Conservation (phyloP, 2,797 vertebrate genomes). For the Vespertilio murinus region DNA sequence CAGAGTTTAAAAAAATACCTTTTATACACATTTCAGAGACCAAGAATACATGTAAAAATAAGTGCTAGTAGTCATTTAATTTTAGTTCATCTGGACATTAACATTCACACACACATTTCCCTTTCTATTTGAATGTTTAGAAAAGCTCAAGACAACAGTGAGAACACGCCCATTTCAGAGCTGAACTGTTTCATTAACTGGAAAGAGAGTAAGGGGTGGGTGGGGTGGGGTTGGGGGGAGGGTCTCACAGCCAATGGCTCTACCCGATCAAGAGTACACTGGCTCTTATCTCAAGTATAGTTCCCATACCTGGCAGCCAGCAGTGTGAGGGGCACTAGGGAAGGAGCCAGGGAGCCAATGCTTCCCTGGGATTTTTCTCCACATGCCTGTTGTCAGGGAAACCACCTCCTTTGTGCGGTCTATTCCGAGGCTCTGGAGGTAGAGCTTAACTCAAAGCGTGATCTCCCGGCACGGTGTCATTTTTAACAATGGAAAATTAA, state of each 20-base stretch:
- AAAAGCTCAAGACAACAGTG: neutral
- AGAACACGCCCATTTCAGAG: neutral
- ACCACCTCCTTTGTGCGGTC: slow-evolving; percentile 42
- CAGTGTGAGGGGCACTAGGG: neutral
- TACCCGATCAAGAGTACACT: neutral
- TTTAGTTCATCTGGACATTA: neutral
- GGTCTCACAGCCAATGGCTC: neutral
- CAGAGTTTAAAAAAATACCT: neutral
- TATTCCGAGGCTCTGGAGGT: slow-evolving; percentile 21
- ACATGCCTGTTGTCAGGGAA: slow-evolving; percentile 68
- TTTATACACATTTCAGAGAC: neutral
- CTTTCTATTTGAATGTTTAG: neutral
- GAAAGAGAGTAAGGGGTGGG: neutral
- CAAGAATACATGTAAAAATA: neutral
- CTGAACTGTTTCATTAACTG: neutral
- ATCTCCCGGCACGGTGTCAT: neutral
- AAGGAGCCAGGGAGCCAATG: slow-evolving; percentile 6
- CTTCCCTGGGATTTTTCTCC: neutral
- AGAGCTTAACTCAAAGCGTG: neutral
- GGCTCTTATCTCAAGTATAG: neutral
- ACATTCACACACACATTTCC: neutral
- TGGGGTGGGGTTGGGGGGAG: fast-evolving
- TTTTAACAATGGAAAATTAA: slow-evolving; percentile 55
- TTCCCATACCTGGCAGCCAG: neutral
- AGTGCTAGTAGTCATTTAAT: neutral